Base-by-base conservation (phyloP, 2,888 invertebrate species). In the Chymomyza procnemis region DNA sequence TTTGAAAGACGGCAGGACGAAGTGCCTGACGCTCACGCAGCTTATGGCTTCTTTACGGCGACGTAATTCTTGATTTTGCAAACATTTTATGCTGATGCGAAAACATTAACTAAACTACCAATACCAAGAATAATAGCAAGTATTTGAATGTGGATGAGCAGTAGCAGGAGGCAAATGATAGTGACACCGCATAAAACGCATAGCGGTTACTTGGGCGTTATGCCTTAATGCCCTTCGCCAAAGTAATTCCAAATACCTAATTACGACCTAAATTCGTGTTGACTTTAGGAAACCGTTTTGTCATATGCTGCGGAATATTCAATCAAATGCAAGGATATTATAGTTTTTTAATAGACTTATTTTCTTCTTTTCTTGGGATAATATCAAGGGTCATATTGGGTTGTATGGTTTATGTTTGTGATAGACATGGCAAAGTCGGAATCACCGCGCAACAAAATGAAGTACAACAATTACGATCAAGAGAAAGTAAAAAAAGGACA, bases 401-500 rank as follows among this genome's bases (percentile, higher is more conserved):
- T 4, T 8, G 8, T 26, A 26, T 4, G 6, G 6, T 6, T 9
- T 41, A 12, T 41, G 34, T 41, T 9, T 34, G 12, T 34, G 34
- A 12, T 8, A 34, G 34, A 14, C 34, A 12, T 41, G 34, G 34
- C 19, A 14, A 14, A 47, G 34, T 48, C 26, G 47, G 22, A 81
- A 81, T 81, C 81, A 81, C 85, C 73, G 85, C 21, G 19, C 82
- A 85, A 81, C 82, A 81, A 86, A 87, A 81, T 69, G 71, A 77
- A 81, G 76, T 76, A 85, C 81, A 83, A 83, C 80, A 83, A 85
- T 80, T 85, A 83, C 81, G 71, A 61, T 63, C 22, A 30, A 14
- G 9, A 64, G 87, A 85, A 85, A 86, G 87, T 86, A 82, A 73
- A 85, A 86, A 86, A 65, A 85, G 87, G 85, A 81, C 86, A 85